Evolutionary conservation across 2,797 vertebrate species (phyloP).

Genomic region (Carcharodon carcharias): DNA sequence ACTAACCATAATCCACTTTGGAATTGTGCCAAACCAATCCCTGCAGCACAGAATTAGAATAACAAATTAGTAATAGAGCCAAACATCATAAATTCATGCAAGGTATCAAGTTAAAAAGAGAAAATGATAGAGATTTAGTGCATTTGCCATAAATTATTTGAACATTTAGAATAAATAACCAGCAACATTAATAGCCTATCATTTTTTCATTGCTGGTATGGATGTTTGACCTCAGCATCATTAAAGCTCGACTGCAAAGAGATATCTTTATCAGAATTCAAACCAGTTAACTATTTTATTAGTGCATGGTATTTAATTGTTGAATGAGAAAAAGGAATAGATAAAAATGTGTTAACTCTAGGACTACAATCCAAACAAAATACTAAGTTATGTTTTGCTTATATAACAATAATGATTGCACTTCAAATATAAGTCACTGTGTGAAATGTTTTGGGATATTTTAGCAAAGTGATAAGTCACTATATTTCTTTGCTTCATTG

Average conservation of each 20-base stretch:
- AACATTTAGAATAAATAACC: neutral
- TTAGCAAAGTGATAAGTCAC: neutral
- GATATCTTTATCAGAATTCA: neutral
- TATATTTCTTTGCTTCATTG: neutral
- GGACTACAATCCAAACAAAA: neutral
- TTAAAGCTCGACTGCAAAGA: neutral
- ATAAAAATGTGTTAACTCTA: neutral
- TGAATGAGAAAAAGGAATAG: neutral
- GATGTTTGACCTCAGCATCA: neutral
- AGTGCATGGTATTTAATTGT: too few species aligned
- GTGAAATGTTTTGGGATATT: neutral
- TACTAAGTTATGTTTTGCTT: neutral
- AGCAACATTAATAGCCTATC: neutral
- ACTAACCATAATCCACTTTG: constrained; percentile 1
- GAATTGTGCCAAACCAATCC: neutral
- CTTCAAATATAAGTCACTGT: neutral
- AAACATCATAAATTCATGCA: constrained; percentile 1
- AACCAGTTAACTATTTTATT: neutral
- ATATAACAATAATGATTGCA: neutral
- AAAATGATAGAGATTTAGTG: neutral
- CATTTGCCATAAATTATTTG: neutral
- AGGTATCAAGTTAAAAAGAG: neutral
- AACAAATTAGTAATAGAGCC: neutral
- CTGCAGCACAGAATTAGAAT: neutral
- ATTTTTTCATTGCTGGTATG: neutral